These are phyloP conservation scores for Amphiprion clarkii DNA, from an alignment of 2,797 vertebrate genomes.

Conservation along the genomic window DNA sequence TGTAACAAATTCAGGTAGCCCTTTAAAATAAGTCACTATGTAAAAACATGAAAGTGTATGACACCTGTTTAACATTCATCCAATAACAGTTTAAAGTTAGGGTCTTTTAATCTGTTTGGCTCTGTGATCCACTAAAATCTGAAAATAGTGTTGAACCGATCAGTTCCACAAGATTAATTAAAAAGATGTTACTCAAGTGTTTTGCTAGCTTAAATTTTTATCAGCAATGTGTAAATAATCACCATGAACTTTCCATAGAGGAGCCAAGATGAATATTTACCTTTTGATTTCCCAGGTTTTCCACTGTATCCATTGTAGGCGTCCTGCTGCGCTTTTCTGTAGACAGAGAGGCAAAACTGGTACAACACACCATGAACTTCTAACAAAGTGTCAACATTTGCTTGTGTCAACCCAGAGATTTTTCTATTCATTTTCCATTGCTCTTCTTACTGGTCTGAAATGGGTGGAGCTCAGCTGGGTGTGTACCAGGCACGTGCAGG, in stretches of 20 bases:
- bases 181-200: not conserved
- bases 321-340: conserved; percentile 41
- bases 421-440: too few relatives aligned
- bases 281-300: conserved; percentile 53
- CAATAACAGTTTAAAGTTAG: too few relatives aligned
- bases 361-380: not conserved
- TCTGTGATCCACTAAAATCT: too few relatives aligned
- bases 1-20: not conserved
- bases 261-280: conserved; percentile 9
- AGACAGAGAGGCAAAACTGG: not conserved
- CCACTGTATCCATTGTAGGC: not conserved
- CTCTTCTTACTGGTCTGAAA: too few relatives aligned
- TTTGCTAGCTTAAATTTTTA: not conserved
- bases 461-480: too few relatives aligned
- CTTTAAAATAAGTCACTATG: not conserved
- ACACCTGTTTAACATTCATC: too few relatives aligned
- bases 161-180: not conserved
- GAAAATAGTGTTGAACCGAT: too few relatives aligned
- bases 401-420: not conserved
- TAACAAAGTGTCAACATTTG: not conserved
- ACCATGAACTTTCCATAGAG: not conserved
- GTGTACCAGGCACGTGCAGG: too few relatives aligned
- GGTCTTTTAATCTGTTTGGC: too few relatives aligned
- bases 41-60: not conserved
- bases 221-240: not conserved